These are phyloP conservation scores for Cebus imitator DNA, from an alignment of 2,113 vertebrate species.

Conservation along the genomic window DNA sequence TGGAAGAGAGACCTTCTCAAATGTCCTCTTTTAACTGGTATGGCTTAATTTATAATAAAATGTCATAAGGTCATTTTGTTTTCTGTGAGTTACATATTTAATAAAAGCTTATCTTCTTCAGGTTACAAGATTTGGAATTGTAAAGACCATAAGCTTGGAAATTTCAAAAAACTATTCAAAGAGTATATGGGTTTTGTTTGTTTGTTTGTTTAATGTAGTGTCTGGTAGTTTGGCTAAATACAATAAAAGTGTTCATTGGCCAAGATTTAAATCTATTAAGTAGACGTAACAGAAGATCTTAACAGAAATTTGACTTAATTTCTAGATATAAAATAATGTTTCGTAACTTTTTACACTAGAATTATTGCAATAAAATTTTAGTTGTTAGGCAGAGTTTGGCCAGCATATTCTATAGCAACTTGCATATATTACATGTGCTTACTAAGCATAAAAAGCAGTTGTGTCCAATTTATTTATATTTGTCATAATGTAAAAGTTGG, in stretches of 20 bases:
- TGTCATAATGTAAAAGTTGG: slow-evolving; percentile 29
- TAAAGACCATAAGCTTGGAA: background rate
- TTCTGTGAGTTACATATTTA: slow-evolving; percentile 32
- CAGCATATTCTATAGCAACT: background rate
- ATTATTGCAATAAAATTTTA: slow-evolving; percentile 13
- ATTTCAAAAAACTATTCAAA: background rate
- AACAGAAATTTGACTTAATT: background rate
- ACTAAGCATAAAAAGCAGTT: slow-evolving; percentile 13
- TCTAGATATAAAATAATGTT: background rate
- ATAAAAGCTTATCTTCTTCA: slow-evolving; percentile 17
- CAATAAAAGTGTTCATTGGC: background rate
- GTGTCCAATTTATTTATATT: slow-evolving; percentile 20
- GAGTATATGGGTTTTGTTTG: background rate
- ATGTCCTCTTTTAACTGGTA: background rate
- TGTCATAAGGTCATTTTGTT: slow-evolving; percentile 25
- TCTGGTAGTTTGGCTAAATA: slow-evolving; percentile 31
- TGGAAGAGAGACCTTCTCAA: slow-evolving; percentile 56
- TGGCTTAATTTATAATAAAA: slow-evolving; percentile 34
- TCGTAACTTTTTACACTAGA: background rate
- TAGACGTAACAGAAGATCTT: background rate
- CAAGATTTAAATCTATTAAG: background rate
- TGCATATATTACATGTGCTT: background rate
- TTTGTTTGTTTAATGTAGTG: slow-evolving; percentile 23
- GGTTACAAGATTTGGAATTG: background rate
- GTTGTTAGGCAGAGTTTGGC: slow-evolving; percentile 21